These are phyloP conservation scores for Pandemis corylana DNA, from an alignment of 2,888 invertebrate species.

Conservation along the genomic window DNA sequence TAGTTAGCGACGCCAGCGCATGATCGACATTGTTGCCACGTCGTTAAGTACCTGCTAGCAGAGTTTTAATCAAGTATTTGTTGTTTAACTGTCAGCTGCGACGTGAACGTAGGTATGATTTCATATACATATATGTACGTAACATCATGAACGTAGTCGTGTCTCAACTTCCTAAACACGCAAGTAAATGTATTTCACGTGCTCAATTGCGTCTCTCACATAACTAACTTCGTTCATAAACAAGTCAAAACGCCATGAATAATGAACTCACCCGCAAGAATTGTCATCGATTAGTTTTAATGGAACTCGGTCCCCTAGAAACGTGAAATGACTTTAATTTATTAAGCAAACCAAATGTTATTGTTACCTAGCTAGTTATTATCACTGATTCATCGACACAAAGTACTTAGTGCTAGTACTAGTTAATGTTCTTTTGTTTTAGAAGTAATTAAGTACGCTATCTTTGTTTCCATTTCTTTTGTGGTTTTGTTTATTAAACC, in stretches of 20 bases:
- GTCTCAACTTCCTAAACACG: background rate
- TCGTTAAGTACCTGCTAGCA: slow-evolving; percentile 17
- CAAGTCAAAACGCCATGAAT: background rate
- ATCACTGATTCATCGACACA: background rate
- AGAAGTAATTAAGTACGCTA: slow-evolving; percentile 2
- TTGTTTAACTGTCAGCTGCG: background rate
- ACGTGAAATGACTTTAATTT: background rate
- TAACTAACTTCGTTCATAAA: slow-evolving; percentile 9
- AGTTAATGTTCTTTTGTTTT: slow-evolving; percentile 11
- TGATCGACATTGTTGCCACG: background rate
- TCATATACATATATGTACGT: too few species aligned
- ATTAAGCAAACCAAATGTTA: background rate
- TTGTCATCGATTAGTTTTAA: background rate
- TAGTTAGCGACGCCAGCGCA: background rate
- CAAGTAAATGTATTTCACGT: background rate
- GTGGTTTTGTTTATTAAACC: background rate
- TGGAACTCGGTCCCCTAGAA: background rate
- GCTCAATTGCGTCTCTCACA: slow-evolving; percentile 1
- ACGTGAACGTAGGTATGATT: background rate
- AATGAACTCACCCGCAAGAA: background rate
- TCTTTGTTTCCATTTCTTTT: slow-evolving; percentile 2
- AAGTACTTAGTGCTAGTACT: background rate
- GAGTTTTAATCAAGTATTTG: slow-evolving; percentile 14
- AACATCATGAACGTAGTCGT: background rate
- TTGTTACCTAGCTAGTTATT: background rate